Conservation (phyloP, 2,888 invertebrate species). For the Bellardia bayeri region DNA sequence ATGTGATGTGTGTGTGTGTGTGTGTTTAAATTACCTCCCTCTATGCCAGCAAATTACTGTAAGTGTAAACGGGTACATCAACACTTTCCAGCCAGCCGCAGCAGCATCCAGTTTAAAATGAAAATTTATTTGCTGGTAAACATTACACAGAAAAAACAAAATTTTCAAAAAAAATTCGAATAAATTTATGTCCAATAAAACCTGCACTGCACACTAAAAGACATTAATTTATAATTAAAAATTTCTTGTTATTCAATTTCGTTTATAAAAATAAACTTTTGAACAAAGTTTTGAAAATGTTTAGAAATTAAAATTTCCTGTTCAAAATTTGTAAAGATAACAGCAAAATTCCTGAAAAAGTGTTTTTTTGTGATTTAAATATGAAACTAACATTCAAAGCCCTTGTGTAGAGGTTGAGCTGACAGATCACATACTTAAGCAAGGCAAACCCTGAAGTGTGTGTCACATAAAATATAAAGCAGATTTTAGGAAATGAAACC, state of each 20-base stretch:
- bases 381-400: not conserved
- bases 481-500: not conserved
- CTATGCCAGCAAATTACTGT: conserved; percentile 47
- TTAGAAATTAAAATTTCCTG: not conserved
- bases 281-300: not conserved
- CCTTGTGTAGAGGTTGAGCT: not conserved
- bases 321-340: not conserved
- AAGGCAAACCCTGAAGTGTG: not conserved
- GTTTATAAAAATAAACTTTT: not conserved
- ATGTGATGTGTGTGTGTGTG: not conserved
- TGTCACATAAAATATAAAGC: not conserved
- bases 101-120: not conserved
- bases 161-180: conserved; percentile 1
- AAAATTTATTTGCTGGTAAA: conserved; percentile 28
- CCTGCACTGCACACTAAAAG: not conserved
- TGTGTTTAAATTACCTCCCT: conserved; percentile 65
- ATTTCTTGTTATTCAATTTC: not conserved
- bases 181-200: conserved; percentile 38
- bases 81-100: conserved; percentile 16
- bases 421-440: not conserved
- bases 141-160: no score
- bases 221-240: conserved; percentile 13
- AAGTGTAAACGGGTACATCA: conserved; percentile 46
- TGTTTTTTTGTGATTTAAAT: not conserved
- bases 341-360: not conserved